Percentiles rank a stretch among this genome's conserved stretches.
phyloP scores from a whole-genome alignment of 1,140 invertebrate genomes.

The Atta texana region DNA sequence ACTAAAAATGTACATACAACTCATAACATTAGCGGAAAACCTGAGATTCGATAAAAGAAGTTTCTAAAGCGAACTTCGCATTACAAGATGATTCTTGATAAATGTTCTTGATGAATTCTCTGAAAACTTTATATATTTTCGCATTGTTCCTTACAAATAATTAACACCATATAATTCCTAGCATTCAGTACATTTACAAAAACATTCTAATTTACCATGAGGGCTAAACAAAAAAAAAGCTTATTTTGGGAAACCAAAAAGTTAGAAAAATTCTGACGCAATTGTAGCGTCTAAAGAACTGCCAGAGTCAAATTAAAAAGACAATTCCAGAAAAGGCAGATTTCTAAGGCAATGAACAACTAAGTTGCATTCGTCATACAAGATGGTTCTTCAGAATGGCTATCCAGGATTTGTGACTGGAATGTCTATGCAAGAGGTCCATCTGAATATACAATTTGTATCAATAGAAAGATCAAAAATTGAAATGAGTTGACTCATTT shows the following conservation, averaged over 20 bases:
- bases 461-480: not conserved
- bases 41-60: constrained; percentile 71
- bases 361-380: not conserved
- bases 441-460: not conserved
- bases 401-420: not conserved
- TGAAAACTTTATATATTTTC: not conserved
- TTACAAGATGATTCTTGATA: not conserved
- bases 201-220: not conserved
- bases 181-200: not conserved
- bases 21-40: constrained; percentile 72
- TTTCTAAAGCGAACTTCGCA: not conserved
- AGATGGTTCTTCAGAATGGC: not conserved
- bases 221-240: not conserved
- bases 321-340: not conserved
- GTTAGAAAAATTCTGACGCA: not conserved
- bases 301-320: not conserved
- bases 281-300: not conserved
- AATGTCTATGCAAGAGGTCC: constrained; percentile 12
- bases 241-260: not conserved
- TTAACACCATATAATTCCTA: not conserved
- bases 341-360: not conserved
- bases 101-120: not conserved
- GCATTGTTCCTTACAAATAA: not conserved
- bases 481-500: not conserved
- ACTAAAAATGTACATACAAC: constrained; percentile 65